Evolutionary conservation across 2,113 vertebrate genomes (phyloP).

Genomic region (Sander vitreus): DNA sequence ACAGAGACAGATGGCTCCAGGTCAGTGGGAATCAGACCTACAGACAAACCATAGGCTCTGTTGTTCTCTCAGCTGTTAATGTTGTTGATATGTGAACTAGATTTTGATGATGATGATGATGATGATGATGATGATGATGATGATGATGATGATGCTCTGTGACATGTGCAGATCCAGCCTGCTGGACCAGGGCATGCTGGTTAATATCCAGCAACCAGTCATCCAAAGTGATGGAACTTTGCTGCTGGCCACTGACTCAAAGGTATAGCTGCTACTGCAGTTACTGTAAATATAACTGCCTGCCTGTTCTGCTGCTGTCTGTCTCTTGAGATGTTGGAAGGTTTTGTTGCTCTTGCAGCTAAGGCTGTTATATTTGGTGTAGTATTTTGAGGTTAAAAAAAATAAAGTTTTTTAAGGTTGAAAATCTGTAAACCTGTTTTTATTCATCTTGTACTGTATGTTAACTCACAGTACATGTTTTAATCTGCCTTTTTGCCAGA

Average conservation of each 20-base stretch:
- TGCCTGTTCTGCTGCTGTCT: not conserved
- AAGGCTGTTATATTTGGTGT: not conserved
- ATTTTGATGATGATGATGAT: conserved; percentile 11
- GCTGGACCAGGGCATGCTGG: conserved; percentile 97
- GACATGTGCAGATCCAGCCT: conserved; percentile 88
- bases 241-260: conserved; percentile 91
- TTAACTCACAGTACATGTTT: not conserved
- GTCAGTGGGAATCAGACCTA: conserved; percentile 74
- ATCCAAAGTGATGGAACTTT: conserved; percentile 95
- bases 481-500: not conserved
- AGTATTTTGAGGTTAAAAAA: not conserved
- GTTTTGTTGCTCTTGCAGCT: not conserved
- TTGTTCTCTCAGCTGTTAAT: not conserved
- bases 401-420: not conserved
- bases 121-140: not conserved
- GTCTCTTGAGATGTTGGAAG: not conserved
- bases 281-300: not conserved
- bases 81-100: not conserved
- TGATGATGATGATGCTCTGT: conserved; percentile 20
- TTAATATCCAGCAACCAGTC: conserved; percentile 98
- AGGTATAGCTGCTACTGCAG: conserved; percentile 82
- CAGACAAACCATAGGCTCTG: not conserved
- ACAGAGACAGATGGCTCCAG: conserved; percentile 89
- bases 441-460: not conserved
- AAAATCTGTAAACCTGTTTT: conserved; percentile 1